These are phyloP conservation scores for Uloborus diversus DNA, from an alignment of 1,140 invertebrate genomes.

Conservation along the genomic window DNA sequence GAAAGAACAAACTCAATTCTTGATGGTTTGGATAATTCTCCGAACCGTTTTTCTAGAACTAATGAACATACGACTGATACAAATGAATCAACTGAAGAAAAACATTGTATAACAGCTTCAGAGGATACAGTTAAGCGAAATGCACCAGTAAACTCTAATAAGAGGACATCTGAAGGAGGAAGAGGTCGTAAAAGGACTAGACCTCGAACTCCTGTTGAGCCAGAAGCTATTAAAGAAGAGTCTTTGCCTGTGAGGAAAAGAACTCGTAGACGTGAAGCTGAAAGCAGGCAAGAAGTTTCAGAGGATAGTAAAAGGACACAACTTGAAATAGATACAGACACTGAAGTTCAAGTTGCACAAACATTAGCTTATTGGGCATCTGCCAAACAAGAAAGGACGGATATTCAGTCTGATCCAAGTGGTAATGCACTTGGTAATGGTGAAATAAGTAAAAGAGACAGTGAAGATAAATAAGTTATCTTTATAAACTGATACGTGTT, in stretches of 20 bases:
- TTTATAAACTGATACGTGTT: too few species aligned
- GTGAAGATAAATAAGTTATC: slow-evolving; percentile 24
- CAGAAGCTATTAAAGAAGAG: slow-evolving; percentile 18
- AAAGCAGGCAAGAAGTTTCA: background rate
- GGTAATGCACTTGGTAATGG: slow-evolving; percentile 36
- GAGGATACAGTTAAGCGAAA: background rate
- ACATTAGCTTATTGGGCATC: slow-evolving; percentile 49
- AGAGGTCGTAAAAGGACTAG: slow-evolving; percentile 46
- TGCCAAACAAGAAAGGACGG: slow-evolving; percentile 45
- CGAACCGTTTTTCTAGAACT: background rate
- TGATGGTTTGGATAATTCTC: background rate
- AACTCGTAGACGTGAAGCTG: slow-evolving; percentile 22
- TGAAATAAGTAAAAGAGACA: slow-evolving; percentile 10
- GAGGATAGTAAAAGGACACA: slow-evolving; percentile 24
- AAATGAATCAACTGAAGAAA: background rate
- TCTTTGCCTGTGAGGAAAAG: slow-evolving; percentile 27
- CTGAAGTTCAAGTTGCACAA: slow-evolving; percentile 52
- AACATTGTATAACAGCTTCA: background rate
- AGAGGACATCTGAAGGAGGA: slow-evolving; percentile 11
- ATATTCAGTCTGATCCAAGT: slow-evolving; percentile 10
- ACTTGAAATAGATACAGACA: slow-evolving; percentile 54
- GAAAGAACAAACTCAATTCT: slow-evolving; percentile 28
- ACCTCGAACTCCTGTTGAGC: slow-evolving; percentile 24
- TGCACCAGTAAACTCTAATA: slow-evolving; percentile 1
- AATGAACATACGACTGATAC: slow-evolving; percentile 30